phyloP scores from a whole-genome alignment of 1,140 invertebrate species.

The Apis laboriosa region DNA sequence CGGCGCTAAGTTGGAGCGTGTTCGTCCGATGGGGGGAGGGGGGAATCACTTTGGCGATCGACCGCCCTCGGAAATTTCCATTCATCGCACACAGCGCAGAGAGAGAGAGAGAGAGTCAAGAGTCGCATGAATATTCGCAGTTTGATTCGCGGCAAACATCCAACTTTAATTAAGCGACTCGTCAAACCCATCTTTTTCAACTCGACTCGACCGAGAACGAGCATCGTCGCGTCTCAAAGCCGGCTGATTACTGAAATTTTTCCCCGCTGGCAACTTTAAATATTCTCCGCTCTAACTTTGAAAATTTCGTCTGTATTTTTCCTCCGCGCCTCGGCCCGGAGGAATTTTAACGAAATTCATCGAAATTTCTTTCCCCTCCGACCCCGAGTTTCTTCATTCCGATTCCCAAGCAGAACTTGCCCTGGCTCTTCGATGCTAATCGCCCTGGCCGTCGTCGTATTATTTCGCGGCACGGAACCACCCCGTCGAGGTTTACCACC shows the following conservation, averaged over 20 bases:
- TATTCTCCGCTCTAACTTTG: too few relatives aligned
- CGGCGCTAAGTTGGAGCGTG: slow-evolving; percentile 26
- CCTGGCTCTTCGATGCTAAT: too few relatives aligned
- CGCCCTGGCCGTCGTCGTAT: too few relatives aligned
- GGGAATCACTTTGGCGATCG: slow-evolving; percentile 37
- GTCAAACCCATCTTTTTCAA: neutral
- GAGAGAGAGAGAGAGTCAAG: too few relatives aligned
- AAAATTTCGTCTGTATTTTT: too few relatives aligned
- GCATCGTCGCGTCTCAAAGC: neutral
- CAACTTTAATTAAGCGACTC: slow-evolving; percentile 36
- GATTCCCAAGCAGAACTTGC: too few relatives aligned
- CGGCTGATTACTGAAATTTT: too few relatives aligned
- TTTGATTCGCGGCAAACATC: slow-evolving; percentile 25
- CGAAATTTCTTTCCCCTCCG: too few relatives aligned
- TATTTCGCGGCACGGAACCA: neutral
- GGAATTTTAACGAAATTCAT: too few relatives aligned
- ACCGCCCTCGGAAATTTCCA: slow-evolving; percentile 28
- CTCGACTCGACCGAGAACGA: neutral
- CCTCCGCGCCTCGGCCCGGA: too few relatives aligned
- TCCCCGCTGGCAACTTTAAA: too few relatives aligned
- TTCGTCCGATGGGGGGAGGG: neutral
- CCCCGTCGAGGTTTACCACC: neutral
- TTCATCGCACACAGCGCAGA: neutral
- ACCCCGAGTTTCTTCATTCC: too few relatives aligned
- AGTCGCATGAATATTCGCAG: slow-evolving; percentile 31